Percentiles rank a stretch among this genome's conserved stretches.
phyloP scores from a whole-genome alignment of 2,113 vertebrate genomes.

The Charina bottae region DNA sequence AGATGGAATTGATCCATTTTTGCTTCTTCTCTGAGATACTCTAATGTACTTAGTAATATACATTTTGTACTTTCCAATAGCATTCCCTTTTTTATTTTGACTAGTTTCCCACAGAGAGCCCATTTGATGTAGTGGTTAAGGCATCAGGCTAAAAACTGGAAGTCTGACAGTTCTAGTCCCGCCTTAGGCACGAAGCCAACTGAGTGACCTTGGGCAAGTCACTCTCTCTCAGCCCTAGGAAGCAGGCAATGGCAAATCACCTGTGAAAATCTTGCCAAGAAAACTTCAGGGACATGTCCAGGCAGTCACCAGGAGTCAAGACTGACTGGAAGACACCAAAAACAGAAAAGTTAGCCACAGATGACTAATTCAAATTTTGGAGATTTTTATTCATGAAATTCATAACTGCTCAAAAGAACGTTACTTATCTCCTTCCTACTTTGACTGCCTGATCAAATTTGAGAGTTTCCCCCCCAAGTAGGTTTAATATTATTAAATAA shows the following conservation, averaged over 20 bases:
- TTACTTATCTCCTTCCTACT: conserved; percentile 44
- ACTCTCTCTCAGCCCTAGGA: too few relatives aligned
- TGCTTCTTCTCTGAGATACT: conserved; percentile 17
- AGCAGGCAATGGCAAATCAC: too few relatives aligned
- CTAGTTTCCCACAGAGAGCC: conserved; percentile 13
- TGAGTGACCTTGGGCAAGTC: too few relatives aligned
- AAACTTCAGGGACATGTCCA: too few relatives aligned
- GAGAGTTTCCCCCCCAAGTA: conserved; percentile 34
- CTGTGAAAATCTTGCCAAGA: too few relatives aligned
- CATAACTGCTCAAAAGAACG: conserved; percentile 31
- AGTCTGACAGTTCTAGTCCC: too few relatives aligned
- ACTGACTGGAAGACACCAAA: too few relatives aligned
- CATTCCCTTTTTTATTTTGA: conserved; percentile 13
- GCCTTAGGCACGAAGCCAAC: too few relatives aligned
- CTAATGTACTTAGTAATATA: neutral
- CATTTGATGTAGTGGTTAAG: too few relatives aligned
- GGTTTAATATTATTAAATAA: conserved; percentile 49
- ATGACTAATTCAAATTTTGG: conserved; percentile 36
- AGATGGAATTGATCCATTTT: neutral
- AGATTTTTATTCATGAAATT: conserved; percentile 50
- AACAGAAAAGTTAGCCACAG: neutral
- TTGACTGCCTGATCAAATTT: conserved; percentile 50
- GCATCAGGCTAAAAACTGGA: too few relatives aligned
- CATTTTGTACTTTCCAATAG: conserved; percentile 21
- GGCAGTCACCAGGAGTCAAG: too few relatives aligned